Percentiles rank a stretch among this genome's conserved stretches.
phyloP scores from a whole-genome alignment of 2,113 vertebrate genomes.

The Copsychus sechellarum region DNA sequence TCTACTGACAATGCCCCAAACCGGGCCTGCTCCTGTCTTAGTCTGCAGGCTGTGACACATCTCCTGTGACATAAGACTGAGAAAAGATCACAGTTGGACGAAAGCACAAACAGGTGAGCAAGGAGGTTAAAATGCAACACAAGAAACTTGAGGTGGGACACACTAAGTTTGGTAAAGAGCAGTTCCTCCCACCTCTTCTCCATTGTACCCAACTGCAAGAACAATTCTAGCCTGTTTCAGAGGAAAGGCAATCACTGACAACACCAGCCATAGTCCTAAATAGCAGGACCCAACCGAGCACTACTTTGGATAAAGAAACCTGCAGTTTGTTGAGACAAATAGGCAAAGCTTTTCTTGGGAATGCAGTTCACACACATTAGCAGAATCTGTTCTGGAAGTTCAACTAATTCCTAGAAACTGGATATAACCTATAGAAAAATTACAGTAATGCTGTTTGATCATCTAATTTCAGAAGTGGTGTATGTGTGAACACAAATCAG shows the following conservation, averaged over 20 bases:
- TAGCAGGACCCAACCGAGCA: background rate
- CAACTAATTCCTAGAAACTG: background rate
- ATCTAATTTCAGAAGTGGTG: background rate
- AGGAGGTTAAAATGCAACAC: background rate
- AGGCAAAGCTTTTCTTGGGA: background rate
- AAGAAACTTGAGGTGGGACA: background rate
- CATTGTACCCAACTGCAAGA: background rate
- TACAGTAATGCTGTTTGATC: background rate
- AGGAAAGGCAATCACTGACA: background rate
- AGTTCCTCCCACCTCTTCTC: background rate
- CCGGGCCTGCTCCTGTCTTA: accelerated
- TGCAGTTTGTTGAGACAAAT: background rate
- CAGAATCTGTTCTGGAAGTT: background rate
- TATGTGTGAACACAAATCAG: background rate
- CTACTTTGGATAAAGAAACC: background rate
- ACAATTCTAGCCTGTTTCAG: background rate
- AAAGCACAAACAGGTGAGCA: background rate
- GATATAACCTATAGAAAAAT: background rate
- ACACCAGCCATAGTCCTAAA: background rate
- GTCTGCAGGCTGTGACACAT: background rate
- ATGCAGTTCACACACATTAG: background rate
- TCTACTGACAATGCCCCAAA: background rate
- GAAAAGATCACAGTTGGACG: background rate
- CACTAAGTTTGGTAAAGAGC: background rate
- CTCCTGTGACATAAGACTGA: background rate